Evolutionary conservation across 1,140 invertebrate genomes (phyloP).

Genomic region (Tetramorium simillimum): DNA sequence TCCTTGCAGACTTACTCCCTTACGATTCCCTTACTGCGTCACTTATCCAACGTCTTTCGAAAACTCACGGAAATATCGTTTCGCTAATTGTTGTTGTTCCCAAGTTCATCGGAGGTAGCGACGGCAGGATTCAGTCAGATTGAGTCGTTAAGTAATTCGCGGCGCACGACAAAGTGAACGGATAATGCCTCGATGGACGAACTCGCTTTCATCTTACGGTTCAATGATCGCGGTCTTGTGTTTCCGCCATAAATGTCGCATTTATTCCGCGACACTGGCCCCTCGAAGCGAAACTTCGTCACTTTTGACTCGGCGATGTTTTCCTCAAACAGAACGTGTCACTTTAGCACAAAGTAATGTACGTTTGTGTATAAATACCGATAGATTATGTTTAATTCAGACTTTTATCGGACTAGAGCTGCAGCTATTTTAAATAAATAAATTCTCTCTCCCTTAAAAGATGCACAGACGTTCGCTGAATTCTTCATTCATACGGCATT

Average conservation of each 20-base stretch:
- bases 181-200: constrained; percentile 11
- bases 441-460: neutral
- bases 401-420: neutral
- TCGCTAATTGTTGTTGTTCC: neutral
- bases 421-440: constrained; percentile 32
- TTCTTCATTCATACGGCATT: neutral
- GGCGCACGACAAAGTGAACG: neutral
- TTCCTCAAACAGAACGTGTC: neutral
- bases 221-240: constrained; percentile 6
- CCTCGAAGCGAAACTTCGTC: neutral
- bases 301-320: constrained; percentile 17
- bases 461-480: neutral
- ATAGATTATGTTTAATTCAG: neutral
- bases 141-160: neutral
- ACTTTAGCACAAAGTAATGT: too few relatives aligned
- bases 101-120: neutral
- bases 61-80: constrained; percentile 11
- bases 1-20: constrained; percentile 14
- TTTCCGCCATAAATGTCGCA: constrained; percentile 8
- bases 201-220: constrained; percentile 47
- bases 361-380: neutral
- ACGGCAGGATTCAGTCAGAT: neutral
- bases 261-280: constrained; percentile 24
- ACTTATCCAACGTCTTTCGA: constrained; percentile 24
- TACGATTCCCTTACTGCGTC: neutral